A percentile compares a stretch with the other conserved stretches of the same genome.
Conservation (phyloP, 2,797 vertebrate species). For the Apogon hyalosoma region DNA sequence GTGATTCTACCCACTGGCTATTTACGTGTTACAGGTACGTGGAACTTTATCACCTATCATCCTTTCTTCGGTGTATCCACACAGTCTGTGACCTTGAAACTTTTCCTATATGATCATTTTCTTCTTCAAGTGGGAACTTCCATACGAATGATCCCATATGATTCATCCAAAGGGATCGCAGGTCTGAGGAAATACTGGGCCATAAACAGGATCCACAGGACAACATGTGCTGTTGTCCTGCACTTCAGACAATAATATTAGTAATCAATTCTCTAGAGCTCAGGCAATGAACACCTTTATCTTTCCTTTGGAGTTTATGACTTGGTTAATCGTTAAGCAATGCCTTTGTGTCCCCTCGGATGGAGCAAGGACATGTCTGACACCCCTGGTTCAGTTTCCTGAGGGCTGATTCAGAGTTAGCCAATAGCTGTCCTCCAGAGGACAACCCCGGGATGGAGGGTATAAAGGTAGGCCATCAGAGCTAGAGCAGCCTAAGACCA, state of each 20-base stretch:
- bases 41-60: no score
- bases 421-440: slow-evolving; percentile 75
- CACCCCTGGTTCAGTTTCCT: slow-evolving; percentile 72
- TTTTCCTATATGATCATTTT: slow-evolving; percentile 31
- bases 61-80: no score
- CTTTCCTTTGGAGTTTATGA: slow-evolving; percentile 79
- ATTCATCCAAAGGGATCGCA: slow-evolving; percentile 44
- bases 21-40: not conserved
- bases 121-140: slow-evolving; percentile 28
- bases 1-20: not conserved
- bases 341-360: slow-evolving; percentile 79
- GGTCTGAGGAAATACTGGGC: slow-evolving; percentile 56
- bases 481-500: slow-evolving; percentile 2
- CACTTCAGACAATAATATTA: slow-evolving; percentile 80
- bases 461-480: slow-evolving; percentile 77
- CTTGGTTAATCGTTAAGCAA: slow-evolving; percentile 87
- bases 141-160: slow-evolving; percentile 28
- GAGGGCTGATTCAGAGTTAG: slow-evolving; percentile 76
- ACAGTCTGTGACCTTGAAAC: slow-evolving; percentile 62
- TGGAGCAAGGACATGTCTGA: slow-evolving; percentile 83
- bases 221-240: slow-evolving; percentile 67
- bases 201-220: slow-evolving; percentile 70
- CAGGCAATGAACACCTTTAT: slow-evolving; percentile 75
- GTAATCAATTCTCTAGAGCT: slow-evolving; percentile 77
- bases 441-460: slow-evolving; percentile 54